Percentiles rank a stretch among this genome's conserved stretches.
Evolutionary conservation across 2,797 vertebrate species (phyloP).

Genomic region (Notolabrus celidotus): DNA sequence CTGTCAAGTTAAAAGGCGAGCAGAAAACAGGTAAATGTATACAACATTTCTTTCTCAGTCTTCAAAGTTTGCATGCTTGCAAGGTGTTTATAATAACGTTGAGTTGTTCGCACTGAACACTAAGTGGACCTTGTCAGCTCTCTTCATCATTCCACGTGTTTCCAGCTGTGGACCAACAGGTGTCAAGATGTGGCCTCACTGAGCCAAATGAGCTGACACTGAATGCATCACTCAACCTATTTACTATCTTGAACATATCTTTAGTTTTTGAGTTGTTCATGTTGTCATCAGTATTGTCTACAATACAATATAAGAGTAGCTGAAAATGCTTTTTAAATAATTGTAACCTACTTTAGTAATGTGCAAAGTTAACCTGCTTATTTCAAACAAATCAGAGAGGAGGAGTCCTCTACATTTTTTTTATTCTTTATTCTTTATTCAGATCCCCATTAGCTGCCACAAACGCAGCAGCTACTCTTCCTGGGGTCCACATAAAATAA

Average conservation of each 20-base stretch:
- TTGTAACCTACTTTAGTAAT: too few species aligned
- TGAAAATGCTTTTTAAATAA: too few species aligned
- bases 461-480: too few species aligned
- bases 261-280: background rate
- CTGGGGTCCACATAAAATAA: too few species aligned
- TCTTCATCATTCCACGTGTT: slow-evolving; percentile 39
- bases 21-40: slow-evolving; percentile 54
- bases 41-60: background rate
- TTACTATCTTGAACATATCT: background rate
- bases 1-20: slow-evolving; percentile 52
- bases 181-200: slow-evolving; percentile 34
- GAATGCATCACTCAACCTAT: background rate
- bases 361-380: too few species aligned
- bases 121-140: background rate
- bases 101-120: background rate
- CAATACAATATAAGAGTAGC: too few species aligned
- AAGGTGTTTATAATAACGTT: background rate
- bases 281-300: background rate
- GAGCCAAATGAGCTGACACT: background rate
- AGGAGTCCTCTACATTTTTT: too few species aligned
- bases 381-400: too few species aligned
- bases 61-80: too few species aligned
- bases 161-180: slow-evolving; percentile 62
- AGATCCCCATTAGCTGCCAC: too few species aligned
- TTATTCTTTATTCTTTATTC: too few species aligned